Evolutionary conservation across 2,797 vertebrate species (phyloP), one percentile per base, ranked within the genome.

Genomic region (Darevskia nairensis): DNA sequence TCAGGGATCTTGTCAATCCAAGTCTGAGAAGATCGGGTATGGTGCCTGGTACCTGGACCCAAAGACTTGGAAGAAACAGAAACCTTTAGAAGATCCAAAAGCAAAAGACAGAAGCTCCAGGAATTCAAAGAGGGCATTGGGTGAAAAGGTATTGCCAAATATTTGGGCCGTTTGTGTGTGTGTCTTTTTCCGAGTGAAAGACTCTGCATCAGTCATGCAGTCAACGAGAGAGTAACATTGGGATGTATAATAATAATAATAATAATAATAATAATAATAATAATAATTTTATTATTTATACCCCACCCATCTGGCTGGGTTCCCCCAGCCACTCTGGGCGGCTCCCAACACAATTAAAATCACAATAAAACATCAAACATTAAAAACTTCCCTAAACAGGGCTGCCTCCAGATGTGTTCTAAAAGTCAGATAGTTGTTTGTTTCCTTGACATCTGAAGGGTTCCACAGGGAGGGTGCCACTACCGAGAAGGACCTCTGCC

Each of bases 31-130:
- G 91, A 93, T 93, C 66, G 90, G 85, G 27, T 96, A 95, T 15
- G 95, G 96, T 74, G 94, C 92, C 0, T 96, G 96, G 96, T 96
- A 95, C 84, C 92, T 96, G 71, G 89, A 96, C 86, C 94, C 96
- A 41, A 95, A 96, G 89, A 94, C 78, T 1, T 96, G 95, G 95
- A 96, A 93, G 89, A 96, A 94, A 86, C 94, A 82, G 80, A 90
- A 89, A 76, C 93, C 92, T 66, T 89, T 96, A 84, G 46, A 90
- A 79, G 95, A 96, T 46, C 92, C 89, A 0, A 87, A 86, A 29
- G n/a, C 86, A 82, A 89, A 86, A 79, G n/a, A 69, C 39, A 15
- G 8, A 15, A 75, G 66, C 75, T 17, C 82, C 10, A 41, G 84
- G 39, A 91, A 89, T 27, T 82, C 88, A 1, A 86, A 84, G 82